Base-by-base conservation (phyloP, 2,888 invertebrate species). In the Drosophila demipolita region DNA sequence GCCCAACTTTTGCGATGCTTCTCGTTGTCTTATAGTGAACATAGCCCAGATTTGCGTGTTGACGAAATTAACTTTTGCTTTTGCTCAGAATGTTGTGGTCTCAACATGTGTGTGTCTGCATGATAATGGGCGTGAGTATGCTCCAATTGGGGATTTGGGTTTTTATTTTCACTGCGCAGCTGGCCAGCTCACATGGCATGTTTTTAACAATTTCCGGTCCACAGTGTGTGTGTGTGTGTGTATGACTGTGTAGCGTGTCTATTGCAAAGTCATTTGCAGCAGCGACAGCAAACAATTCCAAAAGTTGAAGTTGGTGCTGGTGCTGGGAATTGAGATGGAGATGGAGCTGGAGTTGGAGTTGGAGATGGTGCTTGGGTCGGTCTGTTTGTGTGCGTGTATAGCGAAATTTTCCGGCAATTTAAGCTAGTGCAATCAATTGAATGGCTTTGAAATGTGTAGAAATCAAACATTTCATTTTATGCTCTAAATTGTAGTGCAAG, bases 401-500 rank as follows among this genome's bases (percentile, higher is more conserved):
- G 78, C 77, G 82, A 87, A 83, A 86, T 82, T 85, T 89, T 82
- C 85, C 89, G 87, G 85, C 85, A 85, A 85, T 85, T 89, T 71
- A 67, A 78, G 75, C 80, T 42, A 67, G 65, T 87, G 88, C 78
- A 83, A 66, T 71, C 71, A 66, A 67, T 74, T 62, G 66, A 71
- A 64, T 67, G 75, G 54, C 53, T 72, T 54, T 53, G 71, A 29
- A 74, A 75, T 78, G 75, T 72, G 74, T 62, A 75, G 70, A 82
- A 87, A 85, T 73, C 78, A 80, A 86, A 88, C 70, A 86, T 81
- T 78, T 83, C 71, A 66, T 87, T 87, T 78, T 69, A 73, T 83
- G 89, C 85, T 89, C 87, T 85, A 87, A 84, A 85, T 89, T 85
- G 89, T 80, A 80, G 68, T 76, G 80, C 84, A 87, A 85, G 87